phyloP scores from a whole-genome alignment of 2,797 vertebrate species.

The Ctenosaura bakeri region DNA sequence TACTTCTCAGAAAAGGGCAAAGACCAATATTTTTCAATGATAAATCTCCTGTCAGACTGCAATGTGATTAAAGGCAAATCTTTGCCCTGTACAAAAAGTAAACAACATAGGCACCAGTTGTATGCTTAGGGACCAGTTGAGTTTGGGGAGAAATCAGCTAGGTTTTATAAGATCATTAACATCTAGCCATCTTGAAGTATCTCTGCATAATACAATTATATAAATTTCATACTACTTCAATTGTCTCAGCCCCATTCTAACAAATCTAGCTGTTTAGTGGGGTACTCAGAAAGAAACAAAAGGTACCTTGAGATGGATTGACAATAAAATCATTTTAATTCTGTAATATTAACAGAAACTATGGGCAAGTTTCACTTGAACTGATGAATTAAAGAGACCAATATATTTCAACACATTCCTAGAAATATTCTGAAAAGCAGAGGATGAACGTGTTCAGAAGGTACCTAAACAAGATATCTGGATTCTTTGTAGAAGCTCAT shows the following conservation, averaged over 20 bases:
- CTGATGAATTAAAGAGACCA: no score
- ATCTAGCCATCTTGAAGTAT: background rate
- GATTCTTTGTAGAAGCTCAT: background rate
- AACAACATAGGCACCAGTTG: background rate
- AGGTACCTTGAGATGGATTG: no score
- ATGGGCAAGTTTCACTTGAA: no score
- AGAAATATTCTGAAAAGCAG: background rate
- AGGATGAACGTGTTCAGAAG: slow-evolving; percentile 31
- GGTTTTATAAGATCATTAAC: background rate
- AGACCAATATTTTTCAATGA: slow-evolving; percentile 22
- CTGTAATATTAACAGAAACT: no score
- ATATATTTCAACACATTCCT: background rate
- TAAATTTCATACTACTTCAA: no score
- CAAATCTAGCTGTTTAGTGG: no score
- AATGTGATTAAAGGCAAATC: slow-evolving; percentile 39
- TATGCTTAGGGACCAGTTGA: background rate
- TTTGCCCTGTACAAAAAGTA: slow-evolving; percentile 17
- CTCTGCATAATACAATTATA: no score
- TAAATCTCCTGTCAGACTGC: slow-evolving; percentile 30
- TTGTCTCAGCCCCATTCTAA: no score
- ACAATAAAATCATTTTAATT: no score
- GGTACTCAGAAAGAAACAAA: no score
- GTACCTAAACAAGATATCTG: background rate
- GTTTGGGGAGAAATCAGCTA: background rate
- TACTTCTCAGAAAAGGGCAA: slow-evolving; percentile 29